Conservation (phyloP, 2,797 vertebrate genomes). For the Meriones psammophilus region DNA sequence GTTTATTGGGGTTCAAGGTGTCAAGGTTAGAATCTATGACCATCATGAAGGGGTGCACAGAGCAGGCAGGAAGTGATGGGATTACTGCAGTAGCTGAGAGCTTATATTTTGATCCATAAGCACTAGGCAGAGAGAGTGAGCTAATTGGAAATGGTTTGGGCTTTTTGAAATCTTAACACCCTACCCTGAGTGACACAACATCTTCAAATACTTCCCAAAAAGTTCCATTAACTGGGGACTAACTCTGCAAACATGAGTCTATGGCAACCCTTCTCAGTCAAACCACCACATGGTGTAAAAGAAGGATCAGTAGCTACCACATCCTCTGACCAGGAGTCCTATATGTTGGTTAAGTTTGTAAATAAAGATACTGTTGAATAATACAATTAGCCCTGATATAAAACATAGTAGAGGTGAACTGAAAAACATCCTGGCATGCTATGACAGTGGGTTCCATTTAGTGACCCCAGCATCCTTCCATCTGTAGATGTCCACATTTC, state of each 20-base stretch:
- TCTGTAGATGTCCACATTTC: rapidly evolving
- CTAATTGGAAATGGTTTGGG: background rate
- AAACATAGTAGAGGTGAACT: background rate
- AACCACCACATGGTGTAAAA: background rate
- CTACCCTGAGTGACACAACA: background rate
- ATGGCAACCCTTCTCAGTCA: background rate
- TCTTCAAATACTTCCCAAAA: background rate
- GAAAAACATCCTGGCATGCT: background rate
- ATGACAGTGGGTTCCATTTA: background rate
- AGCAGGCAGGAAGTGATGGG: background rate
- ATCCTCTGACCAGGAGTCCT: background rate
- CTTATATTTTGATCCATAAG: background rate
- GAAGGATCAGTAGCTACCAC: background rate
- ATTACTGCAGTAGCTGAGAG: background rate
- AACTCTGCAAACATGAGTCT: background rate
- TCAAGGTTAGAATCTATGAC: too few relatives aligned
- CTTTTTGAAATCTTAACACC: background rate
- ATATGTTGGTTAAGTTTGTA: background rate
- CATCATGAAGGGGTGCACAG: background rate
- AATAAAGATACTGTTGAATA: background rate
- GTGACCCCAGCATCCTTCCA: background rate
- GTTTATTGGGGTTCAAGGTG: background rate
- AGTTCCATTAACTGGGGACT: too few relatives aligned
- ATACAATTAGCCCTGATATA: background rate
- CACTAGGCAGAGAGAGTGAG: background rate